Evolutionary conservation across 2,113 vertebrate species (phyloP).

Genomic region (Melanerpes aurifrons): DNA sequence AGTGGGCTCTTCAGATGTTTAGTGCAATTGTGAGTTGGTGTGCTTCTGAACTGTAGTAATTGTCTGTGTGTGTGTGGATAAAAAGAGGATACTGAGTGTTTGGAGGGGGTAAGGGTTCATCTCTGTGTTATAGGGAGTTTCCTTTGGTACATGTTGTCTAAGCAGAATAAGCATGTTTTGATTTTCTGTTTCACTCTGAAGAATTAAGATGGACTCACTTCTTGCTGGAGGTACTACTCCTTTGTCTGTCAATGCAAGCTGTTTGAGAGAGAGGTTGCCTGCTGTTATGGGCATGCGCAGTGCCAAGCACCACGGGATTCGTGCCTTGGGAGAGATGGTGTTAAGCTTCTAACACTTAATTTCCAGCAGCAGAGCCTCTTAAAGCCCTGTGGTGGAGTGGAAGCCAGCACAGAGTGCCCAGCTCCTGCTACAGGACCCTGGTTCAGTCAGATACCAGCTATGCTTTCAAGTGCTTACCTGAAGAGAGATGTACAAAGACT

Average conservation of each 20-base stretch:
- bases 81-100: neutral
- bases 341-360: neutral
- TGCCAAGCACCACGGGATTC: neutral
- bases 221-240: neutral
- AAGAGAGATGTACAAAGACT: rapidly evolving
- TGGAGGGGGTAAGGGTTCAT: neutral
- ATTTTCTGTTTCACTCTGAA: neutral
- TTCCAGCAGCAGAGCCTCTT: neutral
- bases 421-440: neutral
- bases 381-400: rapidly evolving
- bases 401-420: neutral
- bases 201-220: neutral
- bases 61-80: neutral
- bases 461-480: neutral
- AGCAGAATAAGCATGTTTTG: neutral
- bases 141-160: neutral
- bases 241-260: neutral
- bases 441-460: rapidly evolving
- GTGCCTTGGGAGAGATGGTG: neutral
- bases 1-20: neutral
- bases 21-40: neutral
- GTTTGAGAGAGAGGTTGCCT: neutral
- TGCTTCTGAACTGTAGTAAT: neutral
- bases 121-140: neutral
- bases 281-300: rapidly evolving